Evolutionary conservation across 92 coral and sea anemone genomes (phyloP).

Genomic region (Ricordea florida): DNA sequence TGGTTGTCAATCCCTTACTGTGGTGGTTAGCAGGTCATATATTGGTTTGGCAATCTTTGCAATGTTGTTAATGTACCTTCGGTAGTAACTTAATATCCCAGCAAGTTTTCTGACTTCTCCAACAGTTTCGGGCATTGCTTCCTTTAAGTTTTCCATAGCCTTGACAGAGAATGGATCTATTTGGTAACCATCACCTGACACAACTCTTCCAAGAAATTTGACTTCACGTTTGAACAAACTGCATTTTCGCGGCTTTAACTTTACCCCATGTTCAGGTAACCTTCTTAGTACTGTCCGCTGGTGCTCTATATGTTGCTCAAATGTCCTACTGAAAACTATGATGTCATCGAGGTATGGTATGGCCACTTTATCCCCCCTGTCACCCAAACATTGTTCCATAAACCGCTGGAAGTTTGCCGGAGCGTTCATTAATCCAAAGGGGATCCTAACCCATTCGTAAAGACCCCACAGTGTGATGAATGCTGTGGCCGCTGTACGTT

Average conservation of each 20-base stretch:
- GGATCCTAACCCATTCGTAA: conserved; percentile 46
- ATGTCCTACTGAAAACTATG: conserved; percentile 39
- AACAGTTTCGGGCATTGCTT: too few species aligned
- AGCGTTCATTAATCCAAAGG: conserved; percentile 27
- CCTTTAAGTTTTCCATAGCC: too few species aligned
- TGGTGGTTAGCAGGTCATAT: too few species aligned
- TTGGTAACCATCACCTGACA: too few species aligned
- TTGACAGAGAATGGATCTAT: too few species aligned
- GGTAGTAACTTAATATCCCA: too few species aligned
- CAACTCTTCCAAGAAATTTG: conserved; percentile 18
- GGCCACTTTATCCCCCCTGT: conserved; percentile 27
- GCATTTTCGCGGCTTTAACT: conserved; percentile 32
- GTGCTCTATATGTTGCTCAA: conserved; percentile 52
- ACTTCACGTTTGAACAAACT: conserved; percentile 32
- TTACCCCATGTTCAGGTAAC: conserved; percentile 14
- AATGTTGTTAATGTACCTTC: too few species aligned
- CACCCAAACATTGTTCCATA: conserved; percentile 55
- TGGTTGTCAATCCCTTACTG: too few species aligned
- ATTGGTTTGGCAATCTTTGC: too few species aligned
- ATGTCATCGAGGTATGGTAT: conserved; percentile 52
- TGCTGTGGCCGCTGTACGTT: conserved; percentile 23
- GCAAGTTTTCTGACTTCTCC: too few species aligned
- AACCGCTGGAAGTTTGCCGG: conserved; percentile 50
- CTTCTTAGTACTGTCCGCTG: conserved; percentile 24
- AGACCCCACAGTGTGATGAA: conserved; percentile 42